These are phyloP conservation scores for Biston stratarius DNA, from an alignment of 2,888 invertebrate genomes.

Conservation along the genomic window DNA sequence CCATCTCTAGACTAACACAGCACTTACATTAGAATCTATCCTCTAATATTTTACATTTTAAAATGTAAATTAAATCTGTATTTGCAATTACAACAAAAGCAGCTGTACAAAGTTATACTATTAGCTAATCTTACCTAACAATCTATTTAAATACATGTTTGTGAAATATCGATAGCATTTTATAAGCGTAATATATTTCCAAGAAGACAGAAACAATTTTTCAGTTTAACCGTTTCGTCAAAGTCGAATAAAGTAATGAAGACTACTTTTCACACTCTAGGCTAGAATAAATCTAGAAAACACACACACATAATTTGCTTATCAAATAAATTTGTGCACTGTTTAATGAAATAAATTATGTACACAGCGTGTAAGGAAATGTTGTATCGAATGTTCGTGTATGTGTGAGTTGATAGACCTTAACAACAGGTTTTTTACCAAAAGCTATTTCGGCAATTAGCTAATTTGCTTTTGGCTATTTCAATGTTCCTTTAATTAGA, in stretches of 20 bases:
- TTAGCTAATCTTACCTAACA: slow-evolving; percentile 4
- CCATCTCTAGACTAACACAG: slow-evolving; percentile 76
- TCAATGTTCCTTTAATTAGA: slow-evolving; percentile 63
- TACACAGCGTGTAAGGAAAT: slow-evolving; percentile 24
- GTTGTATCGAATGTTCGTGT: slow-evolving; percentile 10
- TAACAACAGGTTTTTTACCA: slow-evolving; percentile 14
- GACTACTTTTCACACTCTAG: slow-evolving; percentile 33
- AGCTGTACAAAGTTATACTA: slow-evolving; percentile 19
- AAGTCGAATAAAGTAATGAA: slow-evolving; percentile 43
- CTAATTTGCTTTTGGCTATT: slow-evolving; percentile 62
- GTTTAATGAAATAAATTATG: slow-evolving; percentile 17
- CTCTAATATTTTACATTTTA: slow-evolving; percentile 43
- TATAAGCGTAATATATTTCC: slow-evolving; percentile 16
- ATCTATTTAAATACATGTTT: background rate
- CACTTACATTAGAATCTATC: slow-evolving; percentile 68
- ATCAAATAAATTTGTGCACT: slow-evolving; percentile 14
- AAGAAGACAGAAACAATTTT: slow-evolving; percentile 49
- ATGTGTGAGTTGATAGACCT: slow-evolving; percentile 9
- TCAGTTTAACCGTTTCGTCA: slow-evolving; percentile 43
- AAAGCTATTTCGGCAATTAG: slow-evolving; percentile 56
- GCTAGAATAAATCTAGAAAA: slow-evolving; percentile 18
- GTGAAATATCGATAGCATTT: slow-evolving; percentile 14
- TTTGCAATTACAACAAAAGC: slow-evolving; percentile 18
- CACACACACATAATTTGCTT: slow-evolving; percentile 12
- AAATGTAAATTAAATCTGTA: slow-evolving; percentile 16